These are phyloP conservation scores for Aphaenogaster ashmeadi DNA, from an alignment of 1,140 invertebrate species.

Conservation along the genomic window DNA sequence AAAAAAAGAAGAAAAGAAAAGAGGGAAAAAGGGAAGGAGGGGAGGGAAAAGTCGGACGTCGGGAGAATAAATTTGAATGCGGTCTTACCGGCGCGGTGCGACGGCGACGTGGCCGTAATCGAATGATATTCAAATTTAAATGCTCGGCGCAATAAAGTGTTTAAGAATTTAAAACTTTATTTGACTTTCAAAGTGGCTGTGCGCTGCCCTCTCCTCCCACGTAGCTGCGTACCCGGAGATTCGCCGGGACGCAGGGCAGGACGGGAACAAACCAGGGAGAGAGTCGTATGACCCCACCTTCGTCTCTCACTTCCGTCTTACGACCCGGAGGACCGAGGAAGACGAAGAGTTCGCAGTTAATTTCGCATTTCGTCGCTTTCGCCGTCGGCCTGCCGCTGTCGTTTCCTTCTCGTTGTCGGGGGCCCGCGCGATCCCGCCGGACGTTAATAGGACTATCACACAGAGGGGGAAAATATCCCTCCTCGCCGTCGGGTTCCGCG, in stretches of 20 bases:
- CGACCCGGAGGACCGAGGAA: slow-evolving; percentile 33
- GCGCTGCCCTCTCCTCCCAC: slow-evolving; percentile 28
- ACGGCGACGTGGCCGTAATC: slow-evolving; percentile 78
- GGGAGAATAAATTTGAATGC: slow-evolving; percentile 76
- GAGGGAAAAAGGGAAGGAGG: not conserved
- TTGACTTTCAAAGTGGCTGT: slow-evolving; percentile 82
- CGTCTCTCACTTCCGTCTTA: slow-evolving; percentile 51
- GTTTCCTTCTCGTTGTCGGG: slow-evolving; percentile 40
- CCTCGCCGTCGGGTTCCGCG: not conserved
- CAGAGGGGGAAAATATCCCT: slow-evolving; percentile 53
- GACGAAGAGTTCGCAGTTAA: slow-evolving; percentile 73
- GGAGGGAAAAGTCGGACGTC: slow-evolving; percentile 48
- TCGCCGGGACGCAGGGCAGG: not conserved
- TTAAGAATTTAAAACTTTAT: slow-evolving; percentile 83
- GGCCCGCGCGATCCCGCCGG: not conserved
- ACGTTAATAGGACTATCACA: slow-evolving; percentile 63
- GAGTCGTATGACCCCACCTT: slow-evolving; percentile 19
- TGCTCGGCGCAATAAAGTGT: slow-evolving; percentile 82
- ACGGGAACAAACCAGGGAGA: not conserved
- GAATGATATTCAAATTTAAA: slow-evolving; percentile 85
- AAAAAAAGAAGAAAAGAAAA: slow-evolving; percentile 19
- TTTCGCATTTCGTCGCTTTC: slow-evolving; percentile 76
- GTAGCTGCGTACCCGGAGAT: not conserved
- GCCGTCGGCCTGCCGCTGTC: slow-evolving; percentile 47
- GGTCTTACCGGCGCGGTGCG: slow-evolving; percentile 54